Evolutionary conservation across 2,888 invertebrate genomes (phyloP), one percentile per base, ranked within the genome.

Genomic region (Drosophila neoperkinsi): DNA sequence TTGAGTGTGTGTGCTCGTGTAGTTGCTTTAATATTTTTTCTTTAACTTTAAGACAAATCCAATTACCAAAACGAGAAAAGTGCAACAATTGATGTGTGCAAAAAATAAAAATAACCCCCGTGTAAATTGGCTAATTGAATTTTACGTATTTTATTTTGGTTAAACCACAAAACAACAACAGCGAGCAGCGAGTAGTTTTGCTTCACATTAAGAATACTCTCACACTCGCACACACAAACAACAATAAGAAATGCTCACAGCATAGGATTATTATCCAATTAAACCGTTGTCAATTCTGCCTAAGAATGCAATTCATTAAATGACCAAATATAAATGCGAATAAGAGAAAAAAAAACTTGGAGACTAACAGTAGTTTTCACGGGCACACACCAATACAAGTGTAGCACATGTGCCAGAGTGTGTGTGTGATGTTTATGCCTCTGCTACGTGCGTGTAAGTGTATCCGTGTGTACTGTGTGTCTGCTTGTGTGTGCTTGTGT

Each of bases 341-440:
- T 62, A 65, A 62, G 64, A 21, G 9, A 46, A 46, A 9, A 46
- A 43, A 46, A 46, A 46, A 69, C 55, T 51, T 38, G 62, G 56
- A 52, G 60, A 63, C 70, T 90, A 88, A 88, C 87, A 89, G 87
- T 88, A 88, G 72, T 88, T 88, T 90, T 88, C 87, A 88, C 78
- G 87, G 89, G 79, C 87, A 74, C 63, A 71, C 65, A 67, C 59
- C 43, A 43, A 62, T 62, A 77, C 62, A 52, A 59, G 30, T 28
- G 33, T 43, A 61, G 13, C 46, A 36, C 65, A 53, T 31, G 71
- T 59, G 41, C 51, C 25, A 1, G 61, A 51, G 49, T 49, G 63
- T 62, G 61, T 58, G 49, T 46, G 66, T 65, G 51, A 70, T 71
- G 73, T 73, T 67, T 78, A 69, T 78, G 64, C 49, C 58, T 63